phyloP scores from a whole-genome alignment of 37 sponge, comb jelly and placozoan genomes.

The Ephydatia muelleri region DNA sequence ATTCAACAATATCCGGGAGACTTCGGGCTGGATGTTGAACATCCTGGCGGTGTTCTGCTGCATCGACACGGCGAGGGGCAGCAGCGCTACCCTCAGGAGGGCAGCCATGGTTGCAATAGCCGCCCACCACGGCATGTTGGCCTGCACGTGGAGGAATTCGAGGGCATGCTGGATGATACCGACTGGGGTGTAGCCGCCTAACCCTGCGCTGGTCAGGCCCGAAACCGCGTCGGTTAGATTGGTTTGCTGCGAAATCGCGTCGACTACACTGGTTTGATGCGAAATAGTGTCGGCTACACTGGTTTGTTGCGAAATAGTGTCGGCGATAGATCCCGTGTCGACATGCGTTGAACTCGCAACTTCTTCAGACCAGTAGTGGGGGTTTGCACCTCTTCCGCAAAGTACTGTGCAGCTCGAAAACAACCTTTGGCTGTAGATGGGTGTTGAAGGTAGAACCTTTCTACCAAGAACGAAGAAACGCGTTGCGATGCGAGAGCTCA shows the following conservation, averaged over 20 bases:
- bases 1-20: constrained; percentile 30
- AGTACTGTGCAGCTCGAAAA: not conserved
- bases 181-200: constrained; percentile 85
- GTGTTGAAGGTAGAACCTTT: not conserved
- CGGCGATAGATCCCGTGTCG: not conserved
- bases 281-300: not conserved
- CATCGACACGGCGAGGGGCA: constrained; percentile 62
- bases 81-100: constrained; percentile 39
- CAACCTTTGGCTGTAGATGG: not conserved
- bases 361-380: not conserved
- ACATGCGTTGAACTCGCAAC: not conserved
- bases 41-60: constrained; percentile 60
- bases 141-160: constrained; percentile 59
- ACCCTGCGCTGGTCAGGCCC: constrained; percentile 53
- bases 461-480: not conserved
- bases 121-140: constrained; percentile 90
- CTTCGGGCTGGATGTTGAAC: constrained; percentile 62
- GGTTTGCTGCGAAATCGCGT: too few relatives aligned
- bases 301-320: not conserved
- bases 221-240: not conserved
- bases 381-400: not conserved
- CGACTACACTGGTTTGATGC: too few relatives aligned
- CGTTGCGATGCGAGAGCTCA: not conserved
- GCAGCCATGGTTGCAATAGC: constrained; percentile 61
- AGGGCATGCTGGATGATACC: constrained; percentile 73